phyloP scores from a whole-genome alignment of 2,888 invertebrate species.

The Drosophila sordidula region DNA sequence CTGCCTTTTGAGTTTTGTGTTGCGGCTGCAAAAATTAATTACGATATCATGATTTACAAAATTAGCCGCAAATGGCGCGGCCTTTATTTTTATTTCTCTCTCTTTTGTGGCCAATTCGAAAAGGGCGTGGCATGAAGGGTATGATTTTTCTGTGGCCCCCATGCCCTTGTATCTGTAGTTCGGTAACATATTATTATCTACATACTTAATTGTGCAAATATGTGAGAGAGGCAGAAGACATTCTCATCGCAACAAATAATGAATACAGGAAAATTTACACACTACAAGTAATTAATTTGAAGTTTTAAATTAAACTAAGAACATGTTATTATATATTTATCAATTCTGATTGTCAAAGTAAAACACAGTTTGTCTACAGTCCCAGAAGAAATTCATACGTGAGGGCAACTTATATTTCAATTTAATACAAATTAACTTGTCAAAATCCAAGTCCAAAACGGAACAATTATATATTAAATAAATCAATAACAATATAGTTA shows the following conservation, averaged over 20 bases:
- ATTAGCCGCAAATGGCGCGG: constrained; percentile 79
- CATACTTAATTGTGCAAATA: constrained; percentile 14
- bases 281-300: no score
- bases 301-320: no score
- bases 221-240: no score
- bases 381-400: background rate
- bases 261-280: no score
- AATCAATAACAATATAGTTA: no score
- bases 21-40: constrained; percentile 78
- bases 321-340: background rate
- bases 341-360: background rate
- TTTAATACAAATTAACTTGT: no score
- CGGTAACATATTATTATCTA: constrained; percentile 14
- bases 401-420: no score
- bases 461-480: no score
- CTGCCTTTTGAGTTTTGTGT: constrained; percentile 46
- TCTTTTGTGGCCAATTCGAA: constrained; percentile 14
- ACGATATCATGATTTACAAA: constrained; percentile 79
- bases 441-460: no score
- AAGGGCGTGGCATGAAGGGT: constrained; percentile 38
- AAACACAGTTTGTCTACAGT: no score
- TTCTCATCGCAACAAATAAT: background rate
- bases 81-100: constrained; percentile 44
- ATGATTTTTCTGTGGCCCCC: constrained; percentile 7
- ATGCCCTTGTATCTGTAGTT: constrained; percentile 8